These are phyloP conservation scores for Atractosteus spatula DNA, from an alignment of 2,113 vertebrate genomes.

Conservation along the genomic window DNA sequence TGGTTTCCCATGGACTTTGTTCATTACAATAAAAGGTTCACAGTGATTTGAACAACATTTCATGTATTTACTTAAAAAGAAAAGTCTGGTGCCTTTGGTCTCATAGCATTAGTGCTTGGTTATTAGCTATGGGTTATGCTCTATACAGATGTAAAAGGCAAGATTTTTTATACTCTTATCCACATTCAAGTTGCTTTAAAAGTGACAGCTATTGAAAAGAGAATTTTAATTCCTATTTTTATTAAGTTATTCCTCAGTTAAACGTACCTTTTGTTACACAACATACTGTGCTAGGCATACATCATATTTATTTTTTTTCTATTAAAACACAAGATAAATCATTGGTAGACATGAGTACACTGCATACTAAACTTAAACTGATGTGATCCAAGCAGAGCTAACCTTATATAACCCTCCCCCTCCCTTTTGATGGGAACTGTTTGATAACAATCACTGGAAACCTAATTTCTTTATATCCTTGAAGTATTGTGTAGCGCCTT, in stretches of 20 bases:
- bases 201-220: constrained; percentile 25
- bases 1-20: constrained; percentile 69
- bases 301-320: no score
- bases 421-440: no score
- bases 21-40: constrained; percentile 51
- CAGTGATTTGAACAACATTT: constrained; percentile 47
- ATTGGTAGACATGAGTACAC: no score
- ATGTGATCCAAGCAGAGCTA: no score
- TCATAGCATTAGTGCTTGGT: constrained; percentile 31
- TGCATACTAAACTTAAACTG: no score
- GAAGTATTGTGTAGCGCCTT: no score
- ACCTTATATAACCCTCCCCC: no score
- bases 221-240: constrained; percentile 4
- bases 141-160: constrained; percentile 6
- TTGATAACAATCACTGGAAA: no score
- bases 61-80: constrained; percentile 50
- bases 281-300: not conserved
- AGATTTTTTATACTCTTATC: not conserved
- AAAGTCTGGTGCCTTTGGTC: constrained; percentile 38
- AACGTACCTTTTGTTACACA: not conserved
- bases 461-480: no score
- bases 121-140: constrained; percentile 41
- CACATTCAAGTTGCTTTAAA: constrained; percentile 24
- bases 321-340: no score
- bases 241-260: not conserved